A percentile compares a stretch with the other conserved stretches of the same genome.
Conservation (phyloP, 2,113 vertebrate species). For the Sitta europaea region DNA sequence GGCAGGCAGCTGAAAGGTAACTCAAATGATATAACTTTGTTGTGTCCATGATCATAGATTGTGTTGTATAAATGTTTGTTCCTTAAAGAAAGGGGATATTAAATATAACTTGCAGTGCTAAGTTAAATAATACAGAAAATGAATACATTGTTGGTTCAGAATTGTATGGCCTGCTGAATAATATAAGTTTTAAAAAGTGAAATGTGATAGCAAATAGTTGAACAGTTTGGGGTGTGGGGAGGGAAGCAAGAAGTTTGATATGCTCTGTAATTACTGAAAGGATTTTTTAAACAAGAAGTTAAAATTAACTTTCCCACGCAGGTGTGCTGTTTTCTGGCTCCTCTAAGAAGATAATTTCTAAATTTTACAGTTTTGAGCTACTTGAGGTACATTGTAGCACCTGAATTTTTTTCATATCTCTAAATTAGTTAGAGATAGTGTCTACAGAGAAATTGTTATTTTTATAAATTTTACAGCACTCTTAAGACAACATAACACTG, state of each 20-base stretch:
- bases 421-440: constrained; percentile 14
- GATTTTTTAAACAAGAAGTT: background rate
- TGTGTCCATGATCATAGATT: background rate
- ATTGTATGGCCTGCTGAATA: background rate
- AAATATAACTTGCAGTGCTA: background rate
- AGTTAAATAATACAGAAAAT: background rate
- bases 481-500: background rate
- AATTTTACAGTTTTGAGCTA: constrained; percentile 58
- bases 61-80: background rate
- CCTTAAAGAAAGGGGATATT: background rate
- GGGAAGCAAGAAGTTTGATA: background rate
- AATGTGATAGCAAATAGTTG: background rate
- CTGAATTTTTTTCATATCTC: background rate
- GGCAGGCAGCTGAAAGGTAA: background rate
- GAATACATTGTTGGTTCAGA: background rate
- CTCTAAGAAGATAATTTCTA: constrained; percentile 57
- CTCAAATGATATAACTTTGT: background rate
- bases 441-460: background rate
- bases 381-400: constrained; percentile 53
- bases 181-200: background rate
- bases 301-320: constrained; percentile 46
- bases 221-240: background rate
- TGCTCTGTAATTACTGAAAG: background rate
- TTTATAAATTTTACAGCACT: background rate
- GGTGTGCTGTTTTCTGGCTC: constrained; percentile 55